A percentile compares a stretch with the other conserved stretches of the same genome.
Conservation (phyloP, 2,888 invertebrate genomes). For the Zele albiditarsus region DNA sequence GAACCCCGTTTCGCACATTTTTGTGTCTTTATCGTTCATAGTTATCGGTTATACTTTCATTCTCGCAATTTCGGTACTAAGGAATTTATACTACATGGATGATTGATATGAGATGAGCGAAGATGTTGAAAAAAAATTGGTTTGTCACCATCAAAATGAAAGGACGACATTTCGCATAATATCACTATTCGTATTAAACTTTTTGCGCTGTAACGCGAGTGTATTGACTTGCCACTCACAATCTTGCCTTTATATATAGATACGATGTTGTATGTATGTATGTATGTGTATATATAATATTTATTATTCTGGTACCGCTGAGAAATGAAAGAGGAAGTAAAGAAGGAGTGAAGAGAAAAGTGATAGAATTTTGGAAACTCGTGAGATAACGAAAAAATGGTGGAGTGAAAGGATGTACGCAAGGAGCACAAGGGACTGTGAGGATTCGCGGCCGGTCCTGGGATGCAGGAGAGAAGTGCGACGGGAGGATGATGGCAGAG, state of each 20-base stretch:
- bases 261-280: conserved; percentile 32
- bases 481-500: conserved; percentile 46
- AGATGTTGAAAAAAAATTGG: no score
- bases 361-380: conserved; percentile 10
- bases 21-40: background rate
- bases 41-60: background rate
- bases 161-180: no score
- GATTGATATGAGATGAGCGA: no score
- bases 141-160: no score
- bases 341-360: conserved; percentile 11
- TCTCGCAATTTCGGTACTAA: no score
- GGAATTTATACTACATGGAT: background rate
- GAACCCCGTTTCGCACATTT: background rate
- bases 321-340: conserved; percentile 9
- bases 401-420: conserved; percentile 33
- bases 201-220: background rate
- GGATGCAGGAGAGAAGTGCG: conserved; percentile 38
- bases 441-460: conserved; percentile 19
- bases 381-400: conserved; percentile 38
- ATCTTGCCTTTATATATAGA: no score
- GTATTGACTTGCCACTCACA: conserved; percentile 44
- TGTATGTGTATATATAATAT: background rate
- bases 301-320: background rate
- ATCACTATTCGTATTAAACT: background rate
- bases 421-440: conserved; percentile 39